Evolutionary conservation across 2,797 vertebrate genomes (phyloP).

Genomic region (Nyctibius grandis): DNA sequence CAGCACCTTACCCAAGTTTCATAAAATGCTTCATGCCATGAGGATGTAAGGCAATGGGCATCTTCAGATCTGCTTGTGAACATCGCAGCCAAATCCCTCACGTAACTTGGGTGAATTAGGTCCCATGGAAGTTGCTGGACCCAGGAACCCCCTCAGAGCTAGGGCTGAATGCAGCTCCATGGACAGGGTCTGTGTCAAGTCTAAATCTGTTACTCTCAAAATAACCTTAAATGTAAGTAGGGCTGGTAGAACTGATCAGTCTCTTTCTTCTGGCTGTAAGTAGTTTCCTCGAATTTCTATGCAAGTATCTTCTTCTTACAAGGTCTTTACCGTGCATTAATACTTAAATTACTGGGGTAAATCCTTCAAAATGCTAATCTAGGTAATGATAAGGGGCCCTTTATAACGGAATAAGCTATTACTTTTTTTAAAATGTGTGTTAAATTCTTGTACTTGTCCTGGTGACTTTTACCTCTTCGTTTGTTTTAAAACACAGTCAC

Average conservation of each 20-base stretch:
- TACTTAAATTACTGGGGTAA: neutral
- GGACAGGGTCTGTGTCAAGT: neutral
- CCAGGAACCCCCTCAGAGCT: neutral
- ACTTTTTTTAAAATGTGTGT: neutral
- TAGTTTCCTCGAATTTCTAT: neutral
- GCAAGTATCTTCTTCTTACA: neutral
- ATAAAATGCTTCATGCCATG: neutral
- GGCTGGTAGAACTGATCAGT: neutral
- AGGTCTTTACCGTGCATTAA: neutral
- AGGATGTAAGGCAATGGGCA: neutral
- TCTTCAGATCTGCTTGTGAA: rapidly evolving
- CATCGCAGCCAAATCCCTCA: neutral
- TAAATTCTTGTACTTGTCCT: neutral
- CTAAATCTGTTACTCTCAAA: neutral
- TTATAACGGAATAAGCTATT: neutral
- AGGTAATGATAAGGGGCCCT: neutral
- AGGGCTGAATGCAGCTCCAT: rapidly evolving
- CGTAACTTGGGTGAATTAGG: neutral
- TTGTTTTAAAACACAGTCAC: neutral
- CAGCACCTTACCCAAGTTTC: rapidly evolving
- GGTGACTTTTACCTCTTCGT: neutral
- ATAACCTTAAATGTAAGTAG: neutral
- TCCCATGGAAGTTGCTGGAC: neutral
- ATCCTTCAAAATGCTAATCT: neutral
- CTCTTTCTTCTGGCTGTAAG: rapidly evolving